Percentiles rank a stretch among this genome's conserved stretches.
phyloP scores from a whole-genome alignment of 2,113 vertebrate genomes.

The Petroica traversi region DNA sequence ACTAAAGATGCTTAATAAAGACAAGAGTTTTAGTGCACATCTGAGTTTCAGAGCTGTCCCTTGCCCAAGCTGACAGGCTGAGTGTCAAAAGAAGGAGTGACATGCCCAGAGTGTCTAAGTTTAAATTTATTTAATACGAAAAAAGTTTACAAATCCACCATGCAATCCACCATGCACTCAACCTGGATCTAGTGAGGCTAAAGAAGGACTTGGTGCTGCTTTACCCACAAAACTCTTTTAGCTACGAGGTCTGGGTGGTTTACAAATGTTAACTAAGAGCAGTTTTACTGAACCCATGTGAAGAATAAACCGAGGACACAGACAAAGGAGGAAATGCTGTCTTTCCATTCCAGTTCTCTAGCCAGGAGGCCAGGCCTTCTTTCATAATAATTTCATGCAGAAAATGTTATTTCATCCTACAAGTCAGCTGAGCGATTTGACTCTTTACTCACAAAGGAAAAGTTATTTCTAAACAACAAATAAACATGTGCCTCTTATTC shows the following conservation, averaged over 20 bases:
- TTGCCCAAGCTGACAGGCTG: background rate
- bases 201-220: background rate
- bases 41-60: background rate
- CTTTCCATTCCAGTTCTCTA: background rate
- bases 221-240: background rate
- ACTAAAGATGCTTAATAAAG: background rate
- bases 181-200: background rate
- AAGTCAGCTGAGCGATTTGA: background rate
- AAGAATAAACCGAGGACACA: background rate
- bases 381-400: background rate
- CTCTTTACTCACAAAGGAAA: slow-evolving; percentile 22
- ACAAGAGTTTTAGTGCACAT: background rate
- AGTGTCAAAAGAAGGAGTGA: slow-evolving; percentile 46
- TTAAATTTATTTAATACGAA: slow-evolving; percentile 12
- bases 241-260: slow-evolving; percentile 7
- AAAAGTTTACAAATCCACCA: slow-evolving; percentile 35
- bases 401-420: background rate
- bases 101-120: slow-evolving; percentile 20
- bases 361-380: background rate
- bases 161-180: slow-evolving; percentile 40
- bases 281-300: background rate
- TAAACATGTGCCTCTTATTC: background rate
- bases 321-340: background rate
- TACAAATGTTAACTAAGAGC: background rate
- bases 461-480: background rate